Conservation (phyloP, 2,797 vertebrate species). For the Rhynchotus rufescens region DNA sequence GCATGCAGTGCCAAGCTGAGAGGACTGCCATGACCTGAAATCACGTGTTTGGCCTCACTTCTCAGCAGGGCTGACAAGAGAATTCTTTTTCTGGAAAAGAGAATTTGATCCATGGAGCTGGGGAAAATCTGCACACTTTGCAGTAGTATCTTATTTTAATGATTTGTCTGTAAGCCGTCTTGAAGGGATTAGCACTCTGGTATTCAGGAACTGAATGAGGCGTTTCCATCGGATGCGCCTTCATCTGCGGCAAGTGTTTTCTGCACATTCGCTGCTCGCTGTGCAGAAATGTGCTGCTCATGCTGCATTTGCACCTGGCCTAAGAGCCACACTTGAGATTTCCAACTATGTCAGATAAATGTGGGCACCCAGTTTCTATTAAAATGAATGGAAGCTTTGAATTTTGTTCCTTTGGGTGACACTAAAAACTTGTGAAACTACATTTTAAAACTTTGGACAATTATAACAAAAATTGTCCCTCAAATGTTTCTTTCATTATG, state of each 20-base stretch:
- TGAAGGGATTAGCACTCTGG: neutral
- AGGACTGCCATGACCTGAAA: neutral
- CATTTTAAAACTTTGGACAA: neutral
- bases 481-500: neutral
- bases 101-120: neutral
- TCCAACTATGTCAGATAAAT: neutral
- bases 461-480: neutral
- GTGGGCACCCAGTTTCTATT: neutral
- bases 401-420: neutral
- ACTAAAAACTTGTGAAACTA: neutral
- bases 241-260: neutral
- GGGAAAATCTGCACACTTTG: neutral
- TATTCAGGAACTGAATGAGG: neutral
- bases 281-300: neutral
- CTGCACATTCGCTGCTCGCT: neutral
- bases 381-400: neutral
- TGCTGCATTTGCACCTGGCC: neutral
- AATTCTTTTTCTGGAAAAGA: neutral
- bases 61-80: neutral
- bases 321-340: neutral
- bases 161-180: neutral
- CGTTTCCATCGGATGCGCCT: neutral
- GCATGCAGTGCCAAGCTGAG: neutral
- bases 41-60: neutral
- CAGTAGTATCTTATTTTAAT: neutral